Percentiles rank a stretch among this genome's conserved stretches.
These are phyloP conservation scores for Acanthopagrus latus DNA, from an alignment of 2,797 vertebrate species.

Conservation along the genomic window DNA sequence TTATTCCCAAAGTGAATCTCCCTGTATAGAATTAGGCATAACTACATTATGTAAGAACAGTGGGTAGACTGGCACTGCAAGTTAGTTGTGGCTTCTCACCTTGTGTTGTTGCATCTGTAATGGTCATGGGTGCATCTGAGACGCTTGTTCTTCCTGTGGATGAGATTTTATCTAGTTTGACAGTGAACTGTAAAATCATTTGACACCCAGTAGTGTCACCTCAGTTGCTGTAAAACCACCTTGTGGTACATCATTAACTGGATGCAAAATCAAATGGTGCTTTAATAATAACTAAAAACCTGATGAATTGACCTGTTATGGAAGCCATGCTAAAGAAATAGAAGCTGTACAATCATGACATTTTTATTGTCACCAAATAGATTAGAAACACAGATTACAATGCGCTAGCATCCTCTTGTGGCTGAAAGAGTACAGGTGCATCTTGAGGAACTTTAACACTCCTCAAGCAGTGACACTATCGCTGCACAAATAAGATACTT, in stretches of 20 bases:
- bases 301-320: background rate
- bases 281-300: background rate
- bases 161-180: background rate
- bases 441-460: no score
- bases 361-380: background rate
- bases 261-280: background rate
- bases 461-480: no score
- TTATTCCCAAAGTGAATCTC: background rate
- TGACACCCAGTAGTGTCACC: background rate
- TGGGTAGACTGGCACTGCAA: no score
- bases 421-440: background rate
- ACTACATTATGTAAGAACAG: no score
- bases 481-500: no score
- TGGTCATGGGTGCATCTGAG: no score
- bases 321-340: background rate
- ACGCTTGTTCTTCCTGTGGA: slow-evolving; percentile 5
- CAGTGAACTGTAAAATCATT: background rate
- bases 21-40: no score
- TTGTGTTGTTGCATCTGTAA: no score
- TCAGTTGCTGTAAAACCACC: background rate
- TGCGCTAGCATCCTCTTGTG: background rate
- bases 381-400: background rate
- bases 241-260: background rate
- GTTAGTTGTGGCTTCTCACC: no score
- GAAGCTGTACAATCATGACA: background rate